phyloP scores from a whole-genome alignment of 2,113 vertebrate species.

The Piprites chloris region DNA sequence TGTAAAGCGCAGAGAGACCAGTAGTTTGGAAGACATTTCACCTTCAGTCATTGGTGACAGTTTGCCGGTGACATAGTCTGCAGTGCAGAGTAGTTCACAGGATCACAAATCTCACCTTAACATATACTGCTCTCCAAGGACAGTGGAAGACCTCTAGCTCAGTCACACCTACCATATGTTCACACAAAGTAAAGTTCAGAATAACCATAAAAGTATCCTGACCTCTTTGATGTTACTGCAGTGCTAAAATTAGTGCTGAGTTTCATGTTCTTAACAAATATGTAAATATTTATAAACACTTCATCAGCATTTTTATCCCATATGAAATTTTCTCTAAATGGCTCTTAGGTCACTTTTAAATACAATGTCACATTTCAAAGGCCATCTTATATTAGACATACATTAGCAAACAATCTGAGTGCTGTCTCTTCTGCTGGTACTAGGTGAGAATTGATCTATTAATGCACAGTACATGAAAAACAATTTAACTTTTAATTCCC shows the following conservation, averaged over 20 bases:
- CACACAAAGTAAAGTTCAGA: background rate
- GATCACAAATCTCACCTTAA: background rate
- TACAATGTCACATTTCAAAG: constrained; percentile 75
- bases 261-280: background rate
- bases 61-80: background rate
- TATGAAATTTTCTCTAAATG: constrained; percentile 76
- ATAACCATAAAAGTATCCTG: background rate
- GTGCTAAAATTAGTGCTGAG: background rate
- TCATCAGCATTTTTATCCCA: constrained; percentile 76
- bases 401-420: constrained; percentile 78
- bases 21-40: background rate
- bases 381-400: constrained; percentile 74
- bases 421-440: constrained; percentile 74
- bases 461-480: constrained; percentile 39
- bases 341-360: constrained; percentile 77
- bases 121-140: background rate
- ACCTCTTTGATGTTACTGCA: background rate
- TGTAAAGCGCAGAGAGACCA: background rate
- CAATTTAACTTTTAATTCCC: constrained; percentile 53
- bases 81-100: background rate
- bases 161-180: background rate
- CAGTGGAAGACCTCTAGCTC: background rate
- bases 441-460: constrained; percentile 67
- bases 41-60: background rate
- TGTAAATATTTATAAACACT: constrained; percentile 61